These are phyloP conservation scores for Schrankia costaestrigalis DNA, from an alignment of 2,888 invertebrate species.

Conservation along the genomic window DNA sequence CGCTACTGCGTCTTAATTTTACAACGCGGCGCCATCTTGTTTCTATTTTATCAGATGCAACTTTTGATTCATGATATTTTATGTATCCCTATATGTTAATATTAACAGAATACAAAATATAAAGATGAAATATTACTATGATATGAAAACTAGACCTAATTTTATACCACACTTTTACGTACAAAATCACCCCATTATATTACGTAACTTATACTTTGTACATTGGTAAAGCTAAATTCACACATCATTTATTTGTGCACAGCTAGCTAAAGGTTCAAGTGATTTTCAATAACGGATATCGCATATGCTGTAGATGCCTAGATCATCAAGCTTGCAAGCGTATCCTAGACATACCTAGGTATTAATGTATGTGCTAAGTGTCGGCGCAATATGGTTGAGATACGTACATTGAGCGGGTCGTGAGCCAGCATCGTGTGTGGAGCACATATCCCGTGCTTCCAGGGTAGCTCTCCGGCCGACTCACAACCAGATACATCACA, in stretches of 20 bases:
- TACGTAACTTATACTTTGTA: constrained; percentile 42
- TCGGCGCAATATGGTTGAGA: constrained; percentile 76
- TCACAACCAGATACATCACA: constrained; percentile 74
- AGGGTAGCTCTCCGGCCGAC: constrained; percentile 71
- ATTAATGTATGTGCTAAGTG: constrained; percentile 56
- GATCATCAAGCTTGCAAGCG: constrained; percentile 48
- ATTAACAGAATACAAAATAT: constrained; percentile 12
- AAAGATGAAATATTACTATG: constrained; percentile 11
- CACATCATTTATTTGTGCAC: constrained; percentile 25
- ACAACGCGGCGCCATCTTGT: constrained; percentile 71
- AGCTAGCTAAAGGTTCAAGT: constrained; percentile 35
- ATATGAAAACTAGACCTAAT: too few species aligned
- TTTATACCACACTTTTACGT: constrained; percentile 12
- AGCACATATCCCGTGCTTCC: constrained; percentile 64
- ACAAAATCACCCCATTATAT: constrained; percentile 23
- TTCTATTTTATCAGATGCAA: constrained; percentile 59
- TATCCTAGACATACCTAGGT: constrained; percentile 56
- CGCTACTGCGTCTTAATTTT: constrained; percentile 74
- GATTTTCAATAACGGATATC: constrained; percentile 45
- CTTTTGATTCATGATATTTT: constrained; percentile 36
- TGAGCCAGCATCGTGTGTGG: constrained; percentile 62
- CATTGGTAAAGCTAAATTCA: constrained; percentile 33
- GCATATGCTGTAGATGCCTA: constrained; percentile 52
- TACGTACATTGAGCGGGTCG: constrained; percentile 76
- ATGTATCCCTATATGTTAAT: constrained; percentile 21